Evolutionary conservation across 2,888 invertebrate species (phyloP).

Genomic region (Lingula anatina): DNA sequence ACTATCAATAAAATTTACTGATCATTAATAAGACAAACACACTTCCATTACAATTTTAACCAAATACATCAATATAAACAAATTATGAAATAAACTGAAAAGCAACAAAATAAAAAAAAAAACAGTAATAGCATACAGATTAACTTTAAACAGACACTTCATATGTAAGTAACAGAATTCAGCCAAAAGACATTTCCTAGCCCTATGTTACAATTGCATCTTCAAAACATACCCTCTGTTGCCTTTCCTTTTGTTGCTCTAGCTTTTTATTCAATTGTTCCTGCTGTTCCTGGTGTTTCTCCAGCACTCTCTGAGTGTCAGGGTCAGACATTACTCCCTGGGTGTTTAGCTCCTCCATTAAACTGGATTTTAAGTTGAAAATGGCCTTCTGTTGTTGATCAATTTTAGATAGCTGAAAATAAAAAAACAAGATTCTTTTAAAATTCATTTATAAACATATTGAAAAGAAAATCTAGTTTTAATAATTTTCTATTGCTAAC

Average conservation of each 20-base stretch:
- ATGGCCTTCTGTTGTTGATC: slow-evolving; percentile 50
- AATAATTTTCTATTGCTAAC: not conserved
- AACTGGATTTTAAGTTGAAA: slow-evolving; percentile 39
- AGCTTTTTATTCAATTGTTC: slow-evolving; percentile 34
- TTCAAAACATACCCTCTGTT: slow-evolving; percentile 47
- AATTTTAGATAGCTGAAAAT: slow-evolving; percentile 39
- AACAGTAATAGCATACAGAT: not conserved
- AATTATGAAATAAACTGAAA: not conserved
- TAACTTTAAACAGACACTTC: too few species aligned
- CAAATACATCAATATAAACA: not conserved
- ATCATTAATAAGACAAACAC: too few species aligned
- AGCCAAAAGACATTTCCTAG: too few species aligned
- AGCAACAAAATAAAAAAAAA: not conserved
- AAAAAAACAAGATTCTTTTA: not conserved
- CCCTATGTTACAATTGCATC: too few species aligned
- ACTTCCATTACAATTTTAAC: too few species aligned
- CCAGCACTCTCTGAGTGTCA: slow-evolving; percentile 40
- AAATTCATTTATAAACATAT: too few species aligned
- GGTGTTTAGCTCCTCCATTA: slow-evolving; percentile 47
- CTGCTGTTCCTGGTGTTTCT: slow-evolving; percentile 40
- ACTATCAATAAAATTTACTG: too few species aligned
- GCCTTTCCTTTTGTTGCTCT: slow-evolving; percentile 30
- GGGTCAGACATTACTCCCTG: slow-evolving; percentile 39
- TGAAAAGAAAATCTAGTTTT: too few species aligned
- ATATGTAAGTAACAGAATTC: too few species aligned